Evolutionary conservation across 92 coral and sea anemone species (phyloP).

Genomic region (Siderastrea radians): DNA sequence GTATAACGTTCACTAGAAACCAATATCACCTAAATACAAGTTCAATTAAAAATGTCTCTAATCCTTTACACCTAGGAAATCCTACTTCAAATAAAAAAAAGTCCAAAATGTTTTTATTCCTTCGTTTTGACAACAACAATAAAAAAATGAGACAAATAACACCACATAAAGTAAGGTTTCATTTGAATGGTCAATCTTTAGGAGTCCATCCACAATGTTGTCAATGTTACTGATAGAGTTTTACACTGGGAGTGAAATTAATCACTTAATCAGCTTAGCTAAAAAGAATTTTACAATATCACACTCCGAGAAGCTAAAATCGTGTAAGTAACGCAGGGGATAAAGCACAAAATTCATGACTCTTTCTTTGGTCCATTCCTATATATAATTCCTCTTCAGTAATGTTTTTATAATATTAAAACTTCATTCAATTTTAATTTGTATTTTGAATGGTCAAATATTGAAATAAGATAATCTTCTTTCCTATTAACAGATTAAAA

Average conservation of each 20-base stretch:
- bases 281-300: slow-evolving; percentile 15
- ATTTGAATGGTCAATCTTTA: background rate
- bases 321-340: background rate
- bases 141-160: background rate
- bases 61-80: background rate
- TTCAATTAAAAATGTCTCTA: background rate
- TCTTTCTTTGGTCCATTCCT: background rate
- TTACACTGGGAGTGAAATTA: background rate
- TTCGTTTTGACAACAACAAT: background rate
- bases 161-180: background rate
- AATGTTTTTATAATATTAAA: background rate
- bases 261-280: slow-evolving; percentile 18
- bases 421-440: background rate
- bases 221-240: background rate
- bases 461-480: background rate
- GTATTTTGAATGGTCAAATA: background rate
- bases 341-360: background rate
- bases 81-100: background rate
- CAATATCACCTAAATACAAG: background rate
- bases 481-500: background rate
- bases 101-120: background rate
- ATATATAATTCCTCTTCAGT: background rate
- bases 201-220: background rate
- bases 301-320: background rate
- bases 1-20: background rate